phyloP scores from a whole-genome alignment of 2,888 invertebrate species.

The Ennomos erosarius region DNA sequence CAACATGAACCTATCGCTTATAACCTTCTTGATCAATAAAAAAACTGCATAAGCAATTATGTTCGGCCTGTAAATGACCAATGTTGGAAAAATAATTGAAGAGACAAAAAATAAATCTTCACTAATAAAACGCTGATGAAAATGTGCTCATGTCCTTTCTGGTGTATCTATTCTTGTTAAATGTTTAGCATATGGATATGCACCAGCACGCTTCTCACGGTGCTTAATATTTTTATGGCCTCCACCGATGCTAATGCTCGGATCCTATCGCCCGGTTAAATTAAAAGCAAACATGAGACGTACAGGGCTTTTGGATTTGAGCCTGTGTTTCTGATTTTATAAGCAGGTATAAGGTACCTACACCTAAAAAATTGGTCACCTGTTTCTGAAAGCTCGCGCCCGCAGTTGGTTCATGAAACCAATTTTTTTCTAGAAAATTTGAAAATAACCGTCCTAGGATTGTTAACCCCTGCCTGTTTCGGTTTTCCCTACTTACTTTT shows the following conservation, averaged over 20 bases:
- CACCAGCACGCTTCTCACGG: conserved; percentile 59
- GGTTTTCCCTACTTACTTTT: neutral
- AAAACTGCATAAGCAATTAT: too few species aligned
- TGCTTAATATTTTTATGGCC: conserved; percentile 55
- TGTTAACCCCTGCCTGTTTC: too few species aligned
- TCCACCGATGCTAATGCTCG: conserved; percentile 44
- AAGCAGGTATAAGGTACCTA: neutral
- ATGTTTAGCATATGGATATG: conserved; percentile 57
- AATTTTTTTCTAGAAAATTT: too few species aligned
- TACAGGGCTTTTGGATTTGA: conserved; percentile 20
- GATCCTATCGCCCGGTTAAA: conserved; percentile 45
- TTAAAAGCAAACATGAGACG: conserved; percentile 56
- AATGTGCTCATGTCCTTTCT: conserved; percentile 23
- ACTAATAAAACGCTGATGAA: too few species aligned
- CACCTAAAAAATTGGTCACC: too few species aligned
- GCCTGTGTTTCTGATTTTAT: conserved; percentile 13
- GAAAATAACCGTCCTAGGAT: too few species aligned
- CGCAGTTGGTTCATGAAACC: too few species aligned
- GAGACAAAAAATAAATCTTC: too few species aligned
- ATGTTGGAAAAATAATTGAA: too few species aligned
- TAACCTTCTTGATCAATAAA: too few species aligned
- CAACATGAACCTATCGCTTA: neutral
- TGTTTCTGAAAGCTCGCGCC: too few species aligned
- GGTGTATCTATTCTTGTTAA: conserved; percentile 32
- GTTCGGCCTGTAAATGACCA: too few species aligned